phyloP scores from a whole-genome alignment of 1,140 invertebrate genomes.

The Diorhabda carinulata region DNA sequence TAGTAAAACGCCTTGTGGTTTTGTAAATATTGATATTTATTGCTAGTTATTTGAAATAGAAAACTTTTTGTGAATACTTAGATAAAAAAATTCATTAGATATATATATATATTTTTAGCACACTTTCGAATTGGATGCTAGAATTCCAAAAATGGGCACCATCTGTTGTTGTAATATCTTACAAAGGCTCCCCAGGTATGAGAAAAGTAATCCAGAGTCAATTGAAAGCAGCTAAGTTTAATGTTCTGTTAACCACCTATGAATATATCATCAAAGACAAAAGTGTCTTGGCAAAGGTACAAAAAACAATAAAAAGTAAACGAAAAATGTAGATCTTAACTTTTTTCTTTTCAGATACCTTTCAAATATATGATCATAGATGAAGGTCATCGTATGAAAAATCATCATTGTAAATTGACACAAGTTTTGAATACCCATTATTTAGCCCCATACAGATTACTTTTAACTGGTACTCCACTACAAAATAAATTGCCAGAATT shows the following conservation, averaged over 20 bases:
- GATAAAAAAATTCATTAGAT: no score
- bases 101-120: constrained; percentile 42
- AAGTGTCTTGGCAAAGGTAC: constrained; percentile 45
- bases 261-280: constrained; percentile 96
- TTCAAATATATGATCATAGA: constrained; percentile 99
- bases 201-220: constrained; percentile 80
- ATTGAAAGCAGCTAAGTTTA: constrained; percentile 91
- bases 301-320: not conserved
- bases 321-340: no score
- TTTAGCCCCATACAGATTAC: constrained; percentile 51
- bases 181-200: constrained; percentile 88
- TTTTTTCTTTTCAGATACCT: constrained; percentile 14
- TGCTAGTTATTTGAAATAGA: no score
- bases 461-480: constrained; percentile 74
- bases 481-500: constrained; percentile 74
- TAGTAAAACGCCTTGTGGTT: no score
- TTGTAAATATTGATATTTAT: no score
- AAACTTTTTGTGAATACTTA: no score
- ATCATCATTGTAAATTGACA: constrained; percentile 99
- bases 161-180: constrained; percentile 98
- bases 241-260: constrained; percentile 96
- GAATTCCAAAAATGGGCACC: constrained; percentile 99
- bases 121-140: constrained; percentile 99
- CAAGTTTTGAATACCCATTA: constrained; percentile 62
- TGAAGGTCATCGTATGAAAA: constrained; percentile 99